Evolutionary conservation across 2,113 vertebrate species (phyloP), one percentile per base, ranked within the genome.

Genomic region (Ammodytes marinus): DNA sequence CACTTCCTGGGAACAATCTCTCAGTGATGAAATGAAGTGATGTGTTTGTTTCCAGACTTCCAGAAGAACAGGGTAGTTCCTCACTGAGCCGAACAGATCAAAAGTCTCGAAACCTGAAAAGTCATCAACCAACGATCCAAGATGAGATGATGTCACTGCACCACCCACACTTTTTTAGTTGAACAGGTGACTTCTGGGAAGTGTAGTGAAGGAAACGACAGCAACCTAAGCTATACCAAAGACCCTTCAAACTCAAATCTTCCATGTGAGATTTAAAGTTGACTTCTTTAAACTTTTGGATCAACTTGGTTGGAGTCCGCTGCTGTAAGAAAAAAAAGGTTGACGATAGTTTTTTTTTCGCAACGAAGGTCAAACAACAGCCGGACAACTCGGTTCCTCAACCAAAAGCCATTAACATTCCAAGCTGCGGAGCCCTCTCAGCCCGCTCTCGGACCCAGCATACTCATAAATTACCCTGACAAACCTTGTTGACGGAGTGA

Each of bases 371-470:
- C 63, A 78, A 87, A 74, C 64, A 64, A 46, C 76, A 76, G 71
- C 79, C 60, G 49, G 49, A 79, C 60, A 65, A 69, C 55, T 73
- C 53, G 68, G 83, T 81, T 69, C 80, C 78, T 77, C 57, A 10
- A 85, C 72, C 73, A 82, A 80, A 85, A 80, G 8, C 73, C 87
- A 90, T 95, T 91, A 93, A 93, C 92, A 93, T 95, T 94, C 93
- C 91, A 66, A 52, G 49, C 82, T 37, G 68, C 40, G 0, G 8
- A 43, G 73, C 70, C 47, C 59, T 70, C 65, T 70, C 65, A 37
- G 71, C 74, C 69, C 50, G 43, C 74, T 85, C 75, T 74, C 87
- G 67, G 77, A 86, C 80, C 27, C 61, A 73, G 77, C 84, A 77
- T 85, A 67, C 84, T 91, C 84, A 59, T 91, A 92, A 93, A 94